A percentile compares a stretch with the other conserved stretches of the same genome.
Conservation (phyloP, 1,140 invertebrate species). For the Lasioglossum albipes region DNA sequence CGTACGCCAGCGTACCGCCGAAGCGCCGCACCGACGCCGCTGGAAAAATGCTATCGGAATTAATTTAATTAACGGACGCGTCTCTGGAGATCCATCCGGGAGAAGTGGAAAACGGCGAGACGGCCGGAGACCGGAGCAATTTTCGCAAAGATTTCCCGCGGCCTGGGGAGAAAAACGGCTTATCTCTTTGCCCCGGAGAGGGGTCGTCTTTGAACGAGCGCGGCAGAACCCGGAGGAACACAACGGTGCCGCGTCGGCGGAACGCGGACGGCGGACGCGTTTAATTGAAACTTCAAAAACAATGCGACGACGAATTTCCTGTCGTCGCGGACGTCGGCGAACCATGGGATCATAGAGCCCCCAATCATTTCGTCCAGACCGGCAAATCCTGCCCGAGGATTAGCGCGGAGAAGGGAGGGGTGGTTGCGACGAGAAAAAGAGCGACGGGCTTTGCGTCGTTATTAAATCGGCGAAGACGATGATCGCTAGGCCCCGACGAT, state of each 20-base stretch:
- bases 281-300: constrained; percentile 42
- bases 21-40: not conserved
- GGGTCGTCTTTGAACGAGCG: not conserved
- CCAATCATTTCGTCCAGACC: constrained; percentile 47
- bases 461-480: constrained; percentile 60
- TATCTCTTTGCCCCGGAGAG: not conserved
- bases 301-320: constrained; percentile 22
- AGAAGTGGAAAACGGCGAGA: not conserved
- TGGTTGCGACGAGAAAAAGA: not conserved
- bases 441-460: constrained; percentile 16
- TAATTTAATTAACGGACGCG: constrained; percentile 29
- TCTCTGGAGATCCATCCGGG: constrained; percentile 19
- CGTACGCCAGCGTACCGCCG: not conserved
- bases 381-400: constrained; percentile 25
- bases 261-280: not conserved
- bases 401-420: not conserved
- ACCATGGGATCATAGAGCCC: constrained; percentile 6
- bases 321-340: not conserved
- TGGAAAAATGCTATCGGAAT: constrained; percentile 25
- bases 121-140: constrained; percentile 20
- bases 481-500: constrained; percentile 1
- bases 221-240: not conserved
- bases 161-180: not conserved
- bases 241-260: not conserved
- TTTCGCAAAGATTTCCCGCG: constrained; percentile 8